Evolutionary conservation across 2,797 vertebrate species (phyloP).

Genomic region (Atherinosoma microstoma): DNA sequence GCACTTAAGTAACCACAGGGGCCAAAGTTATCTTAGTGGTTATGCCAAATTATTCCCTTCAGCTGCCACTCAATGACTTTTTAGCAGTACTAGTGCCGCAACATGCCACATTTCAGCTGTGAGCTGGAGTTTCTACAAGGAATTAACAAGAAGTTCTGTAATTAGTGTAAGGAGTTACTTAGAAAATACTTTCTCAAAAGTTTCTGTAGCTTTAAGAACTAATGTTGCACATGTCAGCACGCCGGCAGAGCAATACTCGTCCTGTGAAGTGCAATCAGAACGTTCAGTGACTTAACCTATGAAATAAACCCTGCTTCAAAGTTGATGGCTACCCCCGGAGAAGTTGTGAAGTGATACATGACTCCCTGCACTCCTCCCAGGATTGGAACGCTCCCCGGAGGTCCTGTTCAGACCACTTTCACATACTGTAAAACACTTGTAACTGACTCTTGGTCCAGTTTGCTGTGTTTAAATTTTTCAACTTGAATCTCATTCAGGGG

Average conservation of each 20-base stretch:
- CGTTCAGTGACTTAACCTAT: not conserved
- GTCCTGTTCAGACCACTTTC: not conserved
- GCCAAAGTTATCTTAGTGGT: conserved; percentile 46
- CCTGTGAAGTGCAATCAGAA: not conserved
- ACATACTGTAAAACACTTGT: not conserved
- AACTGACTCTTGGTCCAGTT: too few relatives aligned
- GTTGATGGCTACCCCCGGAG: not conserved
- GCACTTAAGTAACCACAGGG: conserved; percentile 40
- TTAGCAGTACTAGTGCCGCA: not conserved
- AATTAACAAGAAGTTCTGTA: not conserved
- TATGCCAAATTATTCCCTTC: conserved; percentile 25
- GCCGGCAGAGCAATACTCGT: not conserved
- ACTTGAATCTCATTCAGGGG: too few relatives aligned
- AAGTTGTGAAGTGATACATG: not conserved
- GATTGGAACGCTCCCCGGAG: not conserved
- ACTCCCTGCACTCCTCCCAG: too few relatives aligned
- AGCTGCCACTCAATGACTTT: conserved; percentile 28
- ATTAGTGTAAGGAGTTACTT: not conserved
- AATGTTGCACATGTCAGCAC: not conserved
- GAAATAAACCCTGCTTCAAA: not conserved
- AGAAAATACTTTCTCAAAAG: not conserved
- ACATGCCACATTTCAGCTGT: not conserved
- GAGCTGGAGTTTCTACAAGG: not conserved
- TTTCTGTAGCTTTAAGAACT: not conserved
- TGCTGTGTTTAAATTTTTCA: too few relatives aligned